Percentiles rank a stretch among this genome's conserved stretches.
phyloP scores from a whole-genome alignment of 2,888 invertebrate genomes.

The Emmelina monodactyla region DNA sequence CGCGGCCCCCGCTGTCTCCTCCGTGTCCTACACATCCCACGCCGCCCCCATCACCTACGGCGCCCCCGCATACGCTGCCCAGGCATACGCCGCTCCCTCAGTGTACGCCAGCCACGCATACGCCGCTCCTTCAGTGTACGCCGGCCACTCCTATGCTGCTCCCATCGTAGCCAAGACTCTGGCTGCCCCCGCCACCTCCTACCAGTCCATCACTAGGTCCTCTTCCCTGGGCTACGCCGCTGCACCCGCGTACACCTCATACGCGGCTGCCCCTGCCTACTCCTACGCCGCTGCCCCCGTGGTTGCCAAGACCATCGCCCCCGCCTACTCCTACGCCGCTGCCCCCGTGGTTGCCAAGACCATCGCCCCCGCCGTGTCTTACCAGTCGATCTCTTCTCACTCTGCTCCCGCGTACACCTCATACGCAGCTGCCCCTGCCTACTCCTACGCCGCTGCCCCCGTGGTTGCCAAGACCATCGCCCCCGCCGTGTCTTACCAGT shows the following conservation, averaged over 20 bases:
- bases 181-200: constrained; percentile 9
- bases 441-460: constrained; percentile 37
- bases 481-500: constrained; percentile 10
- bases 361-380: constrained; percentile 25
- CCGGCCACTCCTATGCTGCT: constrained; percentile 17
- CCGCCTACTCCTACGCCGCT: constrained; percentile 26
- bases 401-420: constrained; percentile 23
- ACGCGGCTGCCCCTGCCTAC: constrained; percentile 21
- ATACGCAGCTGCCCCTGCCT: constrained; percentile 25
- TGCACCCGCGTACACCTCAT: constrained; percentile 19
- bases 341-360: constrained; percentile 5
- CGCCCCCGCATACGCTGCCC: neutral
- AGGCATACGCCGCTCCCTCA: constrained; percentile 1
- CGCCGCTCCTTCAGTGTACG: constrained; percentile 14
- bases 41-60: constrained; percentile 11
- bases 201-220: constrained; percentile 20
- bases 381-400: constrained; percentile 24
- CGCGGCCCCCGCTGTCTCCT: constrained; percentile 15
- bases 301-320: constrained; percentile 22
- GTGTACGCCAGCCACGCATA: constrained; percentile 10
- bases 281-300: constrained; percentile 17
- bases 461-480: constrained; percentile 18
- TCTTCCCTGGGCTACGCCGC: constrained; percentile 22
- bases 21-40: constrained; percentile 5
- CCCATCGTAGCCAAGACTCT: constrained; percentile 23